Base-by-base conservation (phyloP, 1,140 invertebrate genomes). In the Ephestia elutella region DNA sequence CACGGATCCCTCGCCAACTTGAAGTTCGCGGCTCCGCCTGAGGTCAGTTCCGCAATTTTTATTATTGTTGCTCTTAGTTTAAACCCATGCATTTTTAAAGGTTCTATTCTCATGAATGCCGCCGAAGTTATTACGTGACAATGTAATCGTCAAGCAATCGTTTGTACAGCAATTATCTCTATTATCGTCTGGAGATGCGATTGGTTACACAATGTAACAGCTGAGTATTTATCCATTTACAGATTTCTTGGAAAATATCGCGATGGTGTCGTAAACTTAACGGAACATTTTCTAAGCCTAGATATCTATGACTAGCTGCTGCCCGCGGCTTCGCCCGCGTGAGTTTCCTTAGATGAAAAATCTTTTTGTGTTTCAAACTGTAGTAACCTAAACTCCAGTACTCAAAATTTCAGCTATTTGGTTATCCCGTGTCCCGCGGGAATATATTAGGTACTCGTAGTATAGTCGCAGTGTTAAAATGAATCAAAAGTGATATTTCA, bases 1-100 rank as follows among this genome's bases (percentile, higher is more conserved):
- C 96, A 97, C 82, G 96, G 96, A 51, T 96, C 95, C 51, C 86
- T 98, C 71, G 95, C 96, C 19, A 97, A 96, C 74, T 87, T 97
- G 18, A 94, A 94, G 80, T 95, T 95, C 81, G 93, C 93, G 57
- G 93, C 92, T 69, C 91, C 91, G 69, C 91, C 91, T 56, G 90
- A 91, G 79, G 91, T 92, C 73, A 90, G 90, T 75, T 38, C 15
- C 38, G 13, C 13, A 15, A 15, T 44, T 44, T 2, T 13, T 38
- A 2, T 38, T 44, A 44, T 44, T 11, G 4, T 10, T 4, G 3
- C 11, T 7, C 11, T 10, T 15, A 44, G n/a, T 15, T 44, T 15
- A n/a, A n/a, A 5, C n/a, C 38, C 2, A 10, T n/a, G n/a, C 5
- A 1, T 15, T 44, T 44, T 44, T 44, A 44, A 44, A 44, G 0